A percentile compares a stretch with the other conserved stretches of the same genome.
Conservation (phyloP, 2,888 invertebrate species). For the Prosopocoilus inquinatus region DNA sequence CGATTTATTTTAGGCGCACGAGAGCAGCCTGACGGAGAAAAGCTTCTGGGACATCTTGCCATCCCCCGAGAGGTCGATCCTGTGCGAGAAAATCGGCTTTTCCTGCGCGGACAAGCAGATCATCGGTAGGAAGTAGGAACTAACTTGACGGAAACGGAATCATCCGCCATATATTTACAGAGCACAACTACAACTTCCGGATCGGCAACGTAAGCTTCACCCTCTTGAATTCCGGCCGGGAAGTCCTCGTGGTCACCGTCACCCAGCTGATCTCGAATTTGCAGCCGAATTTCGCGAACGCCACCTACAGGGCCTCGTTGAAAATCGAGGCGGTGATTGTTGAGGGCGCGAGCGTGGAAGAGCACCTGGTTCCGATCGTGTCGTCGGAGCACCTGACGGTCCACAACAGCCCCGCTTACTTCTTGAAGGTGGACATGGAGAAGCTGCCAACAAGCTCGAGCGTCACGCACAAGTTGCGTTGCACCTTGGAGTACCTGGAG, state of each 20-base stretch:
- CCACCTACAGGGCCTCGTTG: slow-evolving; percentile 28
- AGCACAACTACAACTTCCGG: slow-evolving; percentile 74
- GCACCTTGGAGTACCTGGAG: slow-evolving; percentile 72
- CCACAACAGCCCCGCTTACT: slow-evolving; percentile 65
- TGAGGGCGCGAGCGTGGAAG: slow-evolving; percentile 71
- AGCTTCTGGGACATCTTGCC: slow-evolving; percentile 50
- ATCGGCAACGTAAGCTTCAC: slow-evolving; percentile 71
- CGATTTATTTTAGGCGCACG: slow-evolving; percentile 54
- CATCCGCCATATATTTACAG: slow-evolving; percentile 46
- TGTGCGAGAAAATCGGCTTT: slow-evolving; percentile 49
- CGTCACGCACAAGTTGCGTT: slow-evolving; percentile 66
- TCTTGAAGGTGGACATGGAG: slow-evolving; percentile 73
- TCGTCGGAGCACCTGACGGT: slow-evolving; percentile 58
- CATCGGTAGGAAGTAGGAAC: slow-evolving; percentile 31
- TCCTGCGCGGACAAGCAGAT: slow-evolving; percentile 23
- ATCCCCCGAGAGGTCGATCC: slow-evolving; percentile 44
- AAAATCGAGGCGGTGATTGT: slow-evolving; percentile 71
- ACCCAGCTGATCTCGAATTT: slow-evolving; percentile 60
- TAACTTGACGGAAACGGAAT: not conserved
- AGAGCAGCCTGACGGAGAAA: slow-evolving; percentile 62
- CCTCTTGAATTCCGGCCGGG: slow-evolving; percentile 63
- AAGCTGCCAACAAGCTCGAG: slow-evolving; percentile 64
- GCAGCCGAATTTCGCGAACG: slow-evolving; percentile 39
- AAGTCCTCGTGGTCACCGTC: slow-evolving; percentile 69
- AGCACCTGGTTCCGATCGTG: slow-evolving; percentile 69